Percentiles rank a stretch among this genome's conserved stretches.
phyloP scores from a whole-genome alignment of 2,113 vertebrate species.

The Mobula birostris region DNA sequence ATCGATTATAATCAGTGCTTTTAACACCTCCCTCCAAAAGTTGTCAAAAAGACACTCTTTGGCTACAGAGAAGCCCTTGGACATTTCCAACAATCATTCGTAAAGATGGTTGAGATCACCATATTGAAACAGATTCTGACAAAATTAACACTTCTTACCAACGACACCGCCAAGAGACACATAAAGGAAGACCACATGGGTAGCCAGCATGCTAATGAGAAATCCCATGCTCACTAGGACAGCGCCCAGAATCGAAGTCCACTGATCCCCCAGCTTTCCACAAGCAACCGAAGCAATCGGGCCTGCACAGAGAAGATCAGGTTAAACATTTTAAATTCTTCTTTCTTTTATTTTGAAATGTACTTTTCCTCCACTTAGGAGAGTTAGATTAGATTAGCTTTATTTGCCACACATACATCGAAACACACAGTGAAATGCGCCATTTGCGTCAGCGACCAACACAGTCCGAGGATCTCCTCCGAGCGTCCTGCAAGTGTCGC shows the following conservation, averaged over 20 bases:
- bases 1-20: too few species aligned
- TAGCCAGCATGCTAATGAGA: constrained; percentile 74
- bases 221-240: constrained; percentile 69
- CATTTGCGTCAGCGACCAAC: too few species aligned
- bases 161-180: constrained; percentile 79
- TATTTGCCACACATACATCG: too few species aligned
- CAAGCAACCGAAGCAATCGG: constrained; percentile 67
- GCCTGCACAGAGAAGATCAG: constrained; percentile 51
- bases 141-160: constrained; percentile 61
- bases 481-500: too few species aligned
- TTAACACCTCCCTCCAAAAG: too few species aligned
- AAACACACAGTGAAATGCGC: too few species aligned
- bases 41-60: neutral
- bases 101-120: neutral
- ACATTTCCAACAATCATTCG: neutral
- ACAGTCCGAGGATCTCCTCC: too few species aligned
- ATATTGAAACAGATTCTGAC: neutral
- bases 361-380: neutral
- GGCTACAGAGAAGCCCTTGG: too few species aligned
- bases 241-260: constrained; percentile 65
- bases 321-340: neutral
- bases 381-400: neutral
- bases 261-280: constrained; percentile 63
- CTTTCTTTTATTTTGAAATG: neutral
- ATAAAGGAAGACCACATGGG: constrained; percentile 72